Base-by-base conservation (phyloP, 2,113 vertebrate species). In the Tachysurus fulvidraco region DNA sequence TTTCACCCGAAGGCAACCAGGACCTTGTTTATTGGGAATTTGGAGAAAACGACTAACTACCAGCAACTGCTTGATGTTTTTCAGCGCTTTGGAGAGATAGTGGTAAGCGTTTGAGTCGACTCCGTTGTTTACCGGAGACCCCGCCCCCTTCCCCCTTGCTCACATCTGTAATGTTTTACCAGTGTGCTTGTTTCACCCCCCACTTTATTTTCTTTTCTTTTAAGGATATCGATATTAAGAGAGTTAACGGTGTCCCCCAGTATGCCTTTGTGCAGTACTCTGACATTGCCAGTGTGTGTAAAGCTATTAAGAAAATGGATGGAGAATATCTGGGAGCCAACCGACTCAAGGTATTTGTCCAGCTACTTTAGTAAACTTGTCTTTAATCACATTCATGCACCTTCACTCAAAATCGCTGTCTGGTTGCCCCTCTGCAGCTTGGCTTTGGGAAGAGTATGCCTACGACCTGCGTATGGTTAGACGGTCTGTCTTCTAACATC, bases 401-500 rank as follows among this genome's bases (percentile, higher is more conserved):
- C 5, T 54, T 78, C 5, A 67, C 1, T 2, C 14, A 64, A 62
- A n/a, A 50, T 46, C 50, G 5, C 57, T 55, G 5, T 76, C 14
- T 9, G n/a, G 84, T 0, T 85, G 46, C 77, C 25, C 30, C 57
- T 73, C 78, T 93, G 86, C 92, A 99, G 98, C 96, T 99, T 92
- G 98, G 98, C 11, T 99, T 99, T 95, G 98, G 98, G 88, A 99
- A 99, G 94, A 99, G 98, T 93, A 99, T 99, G 97, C 98, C 98
- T 28, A 99, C 98, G 55, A 98, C 98, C 71, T 99, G 98, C 17
- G 98, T 99, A 88, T 99, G 98, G 98, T 93, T 99, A 65, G 98
- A 99, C 60, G 98, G 98, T n/a, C 95, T 99, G 86, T 96, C 97
- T 65, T 94, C 97, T 74, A 99, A 96, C 77, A 96, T 99, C 85